Evolutionary conservation across 2,113 vertebrate species (phyloP).

Genomic region (Gavia stellata): DNA sequence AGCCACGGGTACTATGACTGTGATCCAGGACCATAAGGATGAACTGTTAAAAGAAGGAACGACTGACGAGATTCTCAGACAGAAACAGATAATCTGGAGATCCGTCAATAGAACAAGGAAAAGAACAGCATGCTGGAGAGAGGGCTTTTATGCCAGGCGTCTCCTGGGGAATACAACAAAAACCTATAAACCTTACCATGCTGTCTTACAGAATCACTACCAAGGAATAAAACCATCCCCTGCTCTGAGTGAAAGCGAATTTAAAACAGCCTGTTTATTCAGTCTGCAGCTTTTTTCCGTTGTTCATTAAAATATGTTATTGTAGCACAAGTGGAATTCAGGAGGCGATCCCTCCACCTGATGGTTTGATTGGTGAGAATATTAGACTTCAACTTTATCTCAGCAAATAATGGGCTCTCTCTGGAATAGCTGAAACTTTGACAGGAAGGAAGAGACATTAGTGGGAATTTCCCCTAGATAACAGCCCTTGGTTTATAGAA

Average conservation of each 20-base stretch:
- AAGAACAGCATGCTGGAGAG: neutral
- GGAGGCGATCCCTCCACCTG: neutral
- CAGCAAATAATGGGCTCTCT: constrained; percentile 44
- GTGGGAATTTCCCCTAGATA: constrained; percentile 75
- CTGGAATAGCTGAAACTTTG: constrained; percentile 53
- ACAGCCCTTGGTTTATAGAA: constrained; percentile 62
- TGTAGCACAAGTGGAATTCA: constrained; percentile 46
- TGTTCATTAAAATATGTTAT: constrained; percentile 52
- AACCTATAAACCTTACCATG: neutral
- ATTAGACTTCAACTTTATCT: constrained; percentile 44
- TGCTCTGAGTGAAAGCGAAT: neutral
- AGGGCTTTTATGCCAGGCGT: neutral
- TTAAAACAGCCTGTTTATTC: constrained; percentile 56
- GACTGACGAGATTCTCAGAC: neutral
- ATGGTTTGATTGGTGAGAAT: constrained; percentile 27
- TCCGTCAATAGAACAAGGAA: neutral
- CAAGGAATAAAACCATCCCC: neutral
- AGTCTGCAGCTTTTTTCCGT: constrained; percentile 49
- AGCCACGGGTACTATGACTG: neutral
- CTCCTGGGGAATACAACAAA: neutral
- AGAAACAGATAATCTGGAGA: neutral
- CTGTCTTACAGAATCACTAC: neutral
- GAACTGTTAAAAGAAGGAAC: neutral
- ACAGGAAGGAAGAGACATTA: constrained; percentile 75
- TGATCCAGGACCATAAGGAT: neutral